Percentiles rank a stretch among this genome's conserved stretches.
Conservation (phyloP, 1,140 invertebrate genomes). For the Drosophila bifasciata region DNA sequence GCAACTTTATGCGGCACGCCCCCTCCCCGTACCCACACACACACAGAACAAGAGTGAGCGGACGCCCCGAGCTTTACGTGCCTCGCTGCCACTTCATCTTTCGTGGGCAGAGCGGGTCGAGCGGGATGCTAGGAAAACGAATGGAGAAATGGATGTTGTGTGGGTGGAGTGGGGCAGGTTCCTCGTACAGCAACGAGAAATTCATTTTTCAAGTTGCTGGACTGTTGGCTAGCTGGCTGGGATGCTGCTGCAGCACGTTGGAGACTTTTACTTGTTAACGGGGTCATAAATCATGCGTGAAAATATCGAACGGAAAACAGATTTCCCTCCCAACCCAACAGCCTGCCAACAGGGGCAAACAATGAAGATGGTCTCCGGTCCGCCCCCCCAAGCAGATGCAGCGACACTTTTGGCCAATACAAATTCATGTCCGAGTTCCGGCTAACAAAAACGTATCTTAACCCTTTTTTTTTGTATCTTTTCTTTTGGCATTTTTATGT, state of each 20-base stretch:
- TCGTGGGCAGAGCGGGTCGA: background rate
- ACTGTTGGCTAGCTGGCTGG: conserved; percentile 34
- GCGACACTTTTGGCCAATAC: conserved; percentile 37
- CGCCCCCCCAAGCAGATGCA: conserved; percentile 27
- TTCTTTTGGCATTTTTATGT: background rate
- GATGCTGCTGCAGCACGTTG: conserved; percentile 63
- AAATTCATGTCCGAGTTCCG: conserved; percentile 31
- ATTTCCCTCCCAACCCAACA: conserved; percentile 64
- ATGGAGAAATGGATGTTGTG: background rate
- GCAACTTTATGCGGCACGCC: conserved; percentile 59
- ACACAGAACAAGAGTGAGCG: too few species aligned
- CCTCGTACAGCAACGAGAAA: conserved; percentile 69
- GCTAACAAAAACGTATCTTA: conserved; percentile 15
- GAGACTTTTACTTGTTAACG: conserved; percentile 81
- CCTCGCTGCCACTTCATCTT: conserved; percentile 65
- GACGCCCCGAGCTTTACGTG: conserved; percentile 53
- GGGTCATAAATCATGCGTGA: conserved; percentile 82
- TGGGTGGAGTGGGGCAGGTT: background rate
- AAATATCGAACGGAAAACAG: conserved; percentile 82
- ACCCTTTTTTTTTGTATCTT: conserved; percentile 20
- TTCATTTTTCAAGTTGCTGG: conserved; percentile 76
- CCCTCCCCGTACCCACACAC: background rate
- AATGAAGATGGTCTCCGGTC: background rate
- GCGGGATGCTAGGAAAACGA: background rate
- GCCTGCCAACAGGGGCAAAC: conserved; percentile 21